Evolutionary conservation across 2,888 invertebrate genomes (phyloP), one percentile per base, ranked within the genome.

Genomic region (Julus scanicus): DNA sequence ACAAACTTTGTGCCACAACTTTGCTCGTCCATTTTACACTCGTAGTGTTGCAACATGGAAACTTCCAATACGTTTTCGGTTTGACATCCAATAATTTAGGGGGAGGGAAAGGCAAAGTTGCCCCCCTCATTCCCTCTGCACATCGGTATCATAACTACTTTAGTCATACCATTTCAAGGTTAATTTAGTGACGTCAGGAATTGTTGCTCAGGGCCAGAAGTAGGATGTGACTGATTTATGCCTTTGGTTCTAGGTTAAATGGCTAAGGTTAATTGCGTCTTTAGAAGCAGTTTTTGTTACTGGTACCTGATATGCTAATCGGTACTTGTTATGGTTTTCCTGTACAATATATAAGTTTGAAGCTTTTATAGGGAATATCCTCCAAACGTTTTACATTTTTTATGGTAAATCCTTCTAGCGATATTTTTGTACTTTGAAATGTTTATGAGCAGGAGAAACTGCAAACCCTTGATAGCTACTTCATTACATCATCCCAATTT

Each of bases 171-270:
- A 8, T 71, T 71, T 8, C 71, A 71, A 71, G 71, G 71, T 6
- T 71, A 71, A 29, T 20, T 29, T 71, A 20, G n/a, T 71, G 71
- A 71, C 71, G 71, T 29, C 29, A 71, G 71, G 20, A 20, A 29
- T 71, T 9, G 71, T 11, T 71, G 29, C 71, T 20, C 71, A 71
- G 71, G 71, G 71, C 20, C 29, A 71, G 8, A 71, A 71, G 71
- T 71, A 71, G 71, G 71, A 71, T 71, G 29, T 71, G 29, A 29
- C 29, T 71, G 71, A 71, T 71, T 71, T 71, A 29, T 71, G 5
- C 71, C 29, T 20, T 11, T 71, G 71, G 71, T 71, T 71, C 29
- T 71, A 71, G 71, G 71, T 71, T 20, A 71, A 71, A 71, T 71
- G 71, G 71, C 71, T 29, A 5, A 29, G 29, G 71, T 71, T 71